Evolutionary conservation across 2,888 invertebrate species (phyloP).

Genomic region (Erebia palarica): DNA sequence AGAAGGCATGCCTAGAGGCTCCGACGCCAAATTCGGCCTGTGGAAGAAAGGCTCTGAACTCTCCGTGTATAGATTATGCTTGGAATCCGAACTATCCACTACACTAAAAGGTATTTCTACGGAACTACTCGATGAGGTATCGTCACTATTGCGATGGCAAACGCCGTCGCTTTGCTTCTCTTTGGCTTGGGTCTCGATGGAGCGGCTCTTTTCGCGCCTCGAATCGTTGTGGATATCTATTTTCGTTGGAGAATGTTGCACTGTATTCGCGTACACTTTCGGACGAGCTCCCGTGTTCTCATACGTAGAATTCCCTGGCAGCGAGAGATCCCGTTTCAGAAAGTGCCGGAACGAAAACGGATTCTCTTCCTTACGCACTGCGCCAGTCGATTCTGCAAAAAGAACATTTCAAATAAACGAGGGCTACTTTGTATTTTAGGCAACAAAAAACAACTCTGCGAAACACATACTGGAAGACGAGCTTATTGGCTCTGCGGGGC

Average conservation of each 20-base stretch:
- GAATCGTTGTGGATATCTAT: slow-evolving; percentile 62
- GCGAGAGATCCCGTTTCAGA: slow-evolving; percentile 84
- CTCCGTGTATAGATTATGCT: slow-evolving; percentile 75
- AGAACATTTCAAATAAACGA: slow-evolving; percentile 52
- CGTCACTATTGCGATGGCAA: slow-evolving; percentile 64
- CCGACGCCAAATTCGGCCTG: slow-evolving; percentile 71
- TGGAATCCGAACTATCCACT: slow-evolving; percentile 75
- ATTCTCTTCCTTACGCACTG: slow-evolving; percentile 85
- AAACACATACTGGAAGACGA: slow-evolving; percentile 75
- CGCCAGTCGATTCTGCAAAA: slow-evolving; percentile 72
- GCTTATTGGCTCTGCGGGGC: slow-evolving; percentile 66
- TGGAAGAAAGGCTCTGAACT: slow-evolving; percentile 70
- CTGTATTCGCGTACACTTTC: slow-evolving; percentile 84
- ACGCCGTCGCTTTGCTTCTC: slow-evolving; percentile 61
- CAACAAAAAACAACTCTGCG: slow-evolving; percentile 76
- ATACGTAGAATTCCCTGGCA: slow-evolving; percentile 82
- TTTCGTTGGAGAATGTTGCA: slow-evolving; percentile 76
- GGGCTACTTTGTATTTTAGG: slow-evolving; percentile 66
- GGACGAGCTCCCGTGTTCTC: slow-evolving; percentile 89
- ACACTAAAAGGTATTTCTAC: slow-evolving; percentile 76
- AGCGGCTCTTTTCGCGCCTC: slow-evolving; percentile 64
- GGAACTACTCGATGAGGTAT: slow-evolving; percentile 72
- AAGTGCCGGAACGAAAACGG: slow-evolving; percentile 94
- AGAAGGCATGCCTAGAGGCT: slow-evolving; percentile 83
- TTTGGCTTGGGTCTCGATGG: slow-evolving; percentile 64